phyloP scores from a whole-genome alignment of 2,888 invertebrate genomes.

The Drosophila mercatorum region DNA sequence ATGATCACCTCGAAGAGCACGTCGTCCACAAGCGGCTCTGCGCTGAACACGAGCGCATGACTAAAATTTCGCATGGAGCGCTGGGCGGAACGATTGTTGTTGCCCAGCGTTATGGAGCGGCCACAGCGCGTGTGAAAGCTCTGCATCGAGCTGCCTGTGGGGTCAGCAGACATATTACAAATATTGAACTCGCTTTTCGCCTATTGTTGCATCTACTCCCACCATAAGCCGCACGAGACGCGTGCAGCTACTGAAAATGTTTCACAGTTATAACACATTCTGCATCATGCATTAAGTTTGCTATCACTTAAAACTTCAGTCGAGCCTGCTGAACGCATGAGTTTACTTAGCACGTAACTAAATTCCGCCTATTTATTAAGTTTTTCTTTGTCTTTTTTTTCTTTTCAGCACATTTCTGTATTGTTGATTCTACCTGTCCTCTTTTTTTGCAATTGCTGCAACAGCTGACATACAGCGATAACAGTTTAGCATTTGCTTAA shows the following conservation, averaged over 20 bases:
- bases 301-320: neutral
- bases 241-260: constrained; percentile 11
- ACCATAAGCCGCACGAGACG: constrained; percentile 8
- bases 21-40: constrained; percentile 92
- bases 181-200: constrained; percentile 1
- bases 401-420: constrained; percentile 11
- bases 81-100: constrained; percentile 93
- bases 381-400: neutral
- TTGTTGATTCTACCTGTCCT: constrained; percentile 12
- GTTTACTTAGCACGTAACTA: neutral
- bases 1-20: constrained; percentile 94
- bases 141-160: constrained; percentile 36
- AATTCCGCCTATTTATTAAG: neutral
- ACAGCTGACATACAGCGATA: constrained; percentile 35
- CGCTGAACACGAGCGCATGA: constrained; percentile 94
- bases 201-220: constrained; percentile 3
- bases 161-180: constrained; percentile 46
- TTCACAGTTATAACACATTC: constrained; percentile 9
- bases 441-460: constrained; percentile 30
- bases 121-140: constrained; percentile 88
- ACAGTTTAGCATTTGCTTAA: neutral
- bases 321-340: no score
- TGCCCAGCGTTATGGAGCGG: constrained; percentile 92
- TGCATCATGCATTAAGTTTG: neutral
- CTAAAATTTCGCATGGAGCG: constrained; percentile 93